Evolutionary conservation across 2,888 invertebrate genomes (phyloP), one percentile per base, ranked within the genome.

Genomic region (Taphrorychus bicolor): DNA sequence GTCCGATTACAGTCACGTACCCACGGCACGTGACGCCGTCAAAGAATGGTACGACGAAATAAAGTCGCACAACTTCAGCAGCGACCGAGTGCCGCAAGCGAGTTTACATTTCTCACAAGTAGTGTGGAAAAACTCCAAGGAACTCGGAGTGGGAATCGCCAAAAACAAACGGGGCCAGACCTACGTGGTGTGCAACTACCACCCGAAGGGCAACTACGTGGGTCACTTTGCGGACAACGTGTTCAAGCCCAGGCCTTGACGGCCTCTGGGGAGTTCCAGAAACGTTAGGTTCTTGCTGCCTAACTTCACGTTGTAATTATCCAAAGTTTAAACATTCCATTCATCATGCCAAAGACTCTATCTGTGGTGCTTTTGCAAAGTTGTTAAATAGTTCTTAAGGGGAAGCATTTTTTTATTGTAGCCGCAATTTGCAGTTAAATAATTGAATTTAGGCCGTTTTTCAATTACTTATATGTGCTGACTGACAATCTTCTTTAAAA

Each of bases 171-270:
- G 89, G 66, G 94, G 93, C 0, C 91, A 91, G 79, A 87, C 92
- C 0, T 92, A 92, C 74, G 92, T 95, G 0, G 95, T 96, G 0
- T 92, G 91, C 58, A 93, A 93, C 80, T 95, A 95, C 77, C 86
- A 87, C 76, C 94, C 95, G 0, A 89, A 93, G 1, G 95, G 95
- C 11, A 95, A 95, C 77, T 89, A 87, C 74, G 85, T 89, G 49
- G 91, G 91, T 0, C 88, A 89, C 72, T 92, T 91, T 74, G 81
- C 83, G 1, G 87, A 86, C 62, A 91, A 92, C 76, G 91, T 92
- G 3, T 84, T 86, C 3, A 89, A 88, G 22, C 85, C 85, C 5
- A 78, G 72, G 65, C 71, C 76, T 71, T 78, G 78, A 79, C 76
- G 73, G 32, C 18, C 45, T 59, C 42, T 51, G 21, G 21, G n/a